Evolutionary conservation across 2,113 vertebrate species (phyloP).

Genomic region (Scophthalmus maximus): DNA sequence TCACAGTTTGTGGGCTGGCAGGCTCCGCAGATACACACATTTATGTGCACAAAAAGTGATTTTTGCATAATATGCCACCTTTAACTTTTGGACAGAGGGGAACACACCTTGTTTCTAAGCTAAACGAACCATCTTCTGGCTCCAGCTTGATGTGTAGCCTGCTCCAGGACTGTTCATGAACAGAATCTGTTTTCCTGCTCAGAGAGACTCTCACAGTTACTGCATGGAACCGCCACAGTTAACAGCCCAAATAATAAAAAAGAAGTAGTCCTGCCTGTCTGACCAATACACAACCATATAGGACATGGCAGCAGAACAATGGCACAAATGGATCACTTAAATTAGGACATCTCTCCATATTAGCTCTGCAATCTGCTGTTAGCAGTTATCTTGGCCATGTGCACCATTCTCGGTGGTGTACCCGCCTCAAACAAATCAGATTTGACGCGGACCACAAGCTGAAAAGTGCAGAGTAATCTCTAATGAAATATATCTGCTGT

Average conservation of each 20-base stretch:
- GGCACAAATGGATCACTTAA: slow-evolving; percentile 4
- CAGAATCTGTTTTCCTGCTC: not conserved
- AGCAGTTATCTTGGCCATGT: not conserved
- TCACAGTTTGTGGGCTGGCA: too few relatives aligned
- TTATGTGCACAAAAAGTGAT: too few relatives aligned
- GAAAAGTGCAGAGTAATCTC: slow-evolving; percentile 14
- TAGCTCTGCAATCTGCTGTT: not conserved
- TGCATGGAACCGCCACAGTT: not conserved
- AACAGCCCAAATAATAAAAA: not conserved
- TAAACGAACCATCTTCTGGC: too few relatives aligned
- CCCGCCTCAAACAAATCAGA: slow-evolving; percentile 21
- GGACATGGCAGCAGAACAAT: not conserved
- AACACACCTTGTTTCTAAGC: too few relatives aligned
- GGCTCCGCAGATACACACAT: too few relatives aligned
- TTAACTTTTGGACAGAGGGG: too few relatives aligned
- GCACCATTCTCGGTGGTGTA: slow-evolving; percentile 16
- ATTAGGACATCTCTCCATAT: not conserved
- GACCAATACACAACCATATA: not conserved
- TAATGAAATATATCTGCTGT: slow-evolving; percentile 29
- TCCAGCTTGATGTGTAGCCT: too few relatives aligned
- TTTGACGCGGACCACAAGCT: slow-evolving; percentile 22
- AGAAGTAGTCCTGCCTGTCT: not conserved
- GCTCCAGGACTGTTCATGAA: not conserved
- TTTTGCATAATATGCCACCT: too few relatives aligned
- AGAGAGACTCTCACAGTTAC: not conserved